A percentile compares a stretch with the other conserved stretches of the same genome.
Conservation (phyloP, 1,140 invertebrate genomes). For the Wasmannia auropunctata region DNA sequence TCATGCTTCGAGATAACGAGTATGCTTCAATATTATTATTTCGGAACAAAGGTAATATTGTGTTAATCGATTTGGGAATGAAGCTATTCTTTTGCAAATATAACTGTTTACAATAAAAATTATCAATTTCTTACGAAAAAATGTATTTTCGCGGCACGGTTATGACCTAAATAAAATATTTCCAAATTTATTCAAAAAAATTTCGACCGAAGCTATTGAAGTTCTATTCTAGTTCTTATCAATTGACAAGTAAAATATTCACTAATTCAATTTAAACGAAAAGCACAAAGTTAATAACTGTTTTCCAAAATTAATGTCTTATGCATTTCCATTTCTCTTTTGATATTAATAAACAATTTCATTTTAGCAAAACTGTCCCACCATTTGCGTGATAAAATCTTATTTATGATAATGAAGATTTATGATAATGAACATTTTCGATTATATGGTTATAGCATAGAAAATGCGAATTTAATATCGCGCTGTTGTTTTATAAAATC, state of each 20-base stretch:
- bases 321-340: neutral
- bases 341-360: neutral
- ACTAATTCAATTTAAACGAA: neutral
- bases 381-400: neutral
- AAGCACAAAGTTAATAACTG: neutral
- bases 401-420: slow-evolving; percentile 23
- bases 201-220: neutral
- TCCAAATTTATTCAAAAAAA: neutral
- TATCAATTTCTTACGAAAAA: slow-evolving; percentile 48
- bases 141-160: slow-evolving; percentile 34
- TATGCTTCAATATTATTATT: neutral
- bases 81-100: slow-evolving; percentile 28
- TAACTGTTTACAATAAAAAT: neutral
- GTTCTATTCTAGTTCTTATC: neutral
- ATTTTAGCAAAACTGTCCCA: neutral
- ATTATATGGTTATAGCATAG: no score
- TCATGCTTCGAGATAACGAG: neutral
- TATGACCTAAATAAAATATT: slow-evolving; percentile 46
- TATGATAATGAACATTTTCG: neutral
- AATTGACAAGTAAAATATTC: neutral
- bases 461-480: neutral
- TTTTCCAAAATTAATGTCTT: neutral
- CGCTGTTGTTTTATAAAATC: neutral
- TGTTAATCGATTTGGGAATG: slow-evolving; percentile 1
- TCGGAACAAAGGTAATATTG: slow-evolving; percentile 23